These are phyloP conservation scores for Metaphire vulgaris DNA, from an alignment of 1,140 invertebrate genomes.

Conservation along the genomic window DNA sequence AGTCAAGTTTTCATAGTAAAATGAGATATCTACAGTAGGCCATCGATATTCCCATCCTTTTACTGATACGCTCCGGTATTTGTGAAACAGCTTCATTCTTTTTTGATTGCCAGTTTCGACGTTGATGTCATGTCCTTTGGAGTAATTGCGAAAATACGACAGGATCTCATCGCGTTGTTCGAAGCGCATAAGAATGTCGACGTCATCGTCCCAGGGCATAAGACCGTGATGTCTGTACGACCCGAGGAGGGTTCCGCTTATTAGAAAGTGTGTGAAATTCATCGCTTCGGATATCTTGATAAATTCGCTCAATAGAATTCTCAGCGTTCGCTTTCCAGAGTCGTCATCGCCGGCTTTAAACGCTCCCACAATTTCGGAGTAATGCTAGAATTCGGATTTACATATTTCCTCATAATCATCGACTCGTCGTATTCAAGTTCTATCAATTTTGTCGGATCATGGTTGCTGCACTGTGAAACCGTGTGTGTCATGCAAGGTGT, in stretches of 20 bases:
- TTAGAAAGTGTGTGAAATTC: not conserved
- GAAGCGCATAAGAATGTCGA: slow-evolving; percentile 32
- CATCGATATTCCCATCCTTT: not conserved
- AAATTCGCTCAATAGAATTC: not conserved
- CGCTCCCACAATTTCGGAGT: not conserved
- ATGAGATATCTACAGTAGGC: not conserved
- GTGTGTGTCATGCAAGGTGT: no score
- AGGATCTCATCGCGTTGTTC: no score
- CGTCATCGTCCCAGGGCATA: slow-evolving; percentile 37
- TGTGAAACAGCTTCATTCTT: not conserved
- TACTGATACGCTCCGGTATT: not conserved
- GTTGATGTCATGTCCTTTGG: not conserved
- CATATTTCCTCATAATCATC: no score
- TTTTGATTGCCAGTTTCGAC: no score
- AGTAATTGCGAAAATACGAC: no score
- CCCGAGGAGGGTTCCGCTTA: slow-evolving; percentile 30
- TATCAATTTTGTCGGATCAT: no score
- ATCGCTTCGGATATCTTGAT: not conserved
- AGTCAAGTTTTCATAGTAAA: not conserved
- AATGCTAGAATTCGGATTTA: no score
- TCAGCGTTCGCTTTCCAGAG: not conserved
- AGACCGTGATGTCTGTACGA: slow-evolving; percentile 35
- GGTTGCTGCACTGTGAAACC: no score
- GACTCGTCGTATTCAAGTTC: no score
- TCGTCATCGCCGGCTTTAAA: not conserved